These are phyloP conservation scores for Tribolium castaneum DNA, from an alignment of 1,140 invertebrate genomes.

Conservation along the genomic window DNA sequence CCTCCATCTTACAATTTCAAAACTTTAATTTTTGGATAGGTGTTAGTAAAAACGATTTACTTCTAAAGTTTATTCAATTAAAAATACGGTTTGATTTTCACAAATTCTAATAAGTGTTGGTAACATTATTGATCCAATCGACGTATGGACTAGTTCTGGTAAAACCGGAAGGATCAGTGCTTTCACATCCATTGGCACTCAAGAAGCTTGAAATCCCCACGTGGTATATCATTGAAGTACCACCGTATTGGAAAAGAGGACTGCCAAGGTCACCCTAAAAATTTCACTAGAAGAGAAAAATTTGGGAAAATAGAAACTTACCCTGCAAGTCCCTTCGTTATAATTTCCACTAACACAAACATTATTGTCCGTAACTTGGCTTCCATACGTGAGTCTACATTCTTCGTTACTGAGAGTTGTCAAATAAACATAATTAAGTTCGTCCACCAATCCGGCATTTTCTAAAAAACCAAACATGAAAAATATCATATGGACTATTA, in stretches of 20 bases:
- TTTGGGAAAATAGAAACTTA: neutral
- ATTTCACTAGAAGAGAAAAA: neutral
- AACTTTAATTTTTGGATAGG: too few species aligned
- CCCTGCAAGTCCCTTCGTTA: neutral
- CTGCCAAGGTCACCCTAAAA: slow-evolving; percentile 2
- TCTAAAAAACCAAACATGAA: neutral
- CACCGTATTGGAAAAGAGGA: neutral
- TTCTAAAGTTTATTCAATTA: too few species aligned
- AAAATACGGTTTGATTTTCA: neutral
- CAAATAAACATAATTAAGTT: neutral
- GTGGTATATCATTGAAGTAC: neutral
- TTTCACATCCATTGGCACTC: slow-evolving; percentile 1
- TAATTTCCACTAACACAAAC: slow-evolving; percentile 1
- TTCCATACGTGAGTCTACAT: neutral
- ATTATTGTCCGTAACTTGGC: neutral
- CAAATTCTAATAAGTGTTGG: neutral
- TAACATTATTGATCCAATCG: neutral
- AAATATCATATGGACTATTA: neutral
- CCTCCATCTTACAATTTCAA: too few species aligned
- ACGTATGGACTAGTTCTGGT: slow-evolving; percentile 1
- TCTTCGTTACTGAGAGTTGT: neutral
- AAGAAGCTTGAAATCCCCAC: neutral
- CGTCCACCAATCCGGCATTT: neutral
- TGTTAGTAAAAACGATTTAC: too few species aligned
- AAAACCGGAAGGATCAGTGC: slow-evolving; percentile 1